Conservation (phyloP, 2,797 vertebrate species). For the Adelosebastes latens region DNA sequence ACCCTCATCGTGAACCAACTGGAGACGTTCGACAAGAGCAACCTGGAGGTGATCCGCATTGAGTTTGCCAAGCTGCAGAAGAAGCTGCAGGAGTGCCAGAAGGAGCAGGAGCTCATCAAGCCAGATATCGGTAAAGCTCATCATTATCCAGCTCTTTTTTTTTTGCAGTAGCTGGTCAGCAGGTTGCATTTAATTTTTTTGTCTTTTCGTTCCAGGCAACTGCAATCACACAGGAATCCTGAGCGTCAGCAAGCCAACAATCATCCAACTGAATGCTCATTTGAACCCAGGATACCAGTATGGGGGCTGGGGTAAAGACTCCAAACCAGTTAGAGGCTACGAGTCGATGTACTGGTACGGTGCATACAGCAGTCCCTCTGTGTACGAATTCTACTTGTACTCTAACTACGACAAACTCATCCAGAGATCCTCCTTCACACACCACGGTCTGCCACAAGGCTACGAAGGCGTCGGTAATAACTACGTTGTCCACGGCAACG, state of each 20-base stretch:
- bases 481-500: conserved; percentile 70
- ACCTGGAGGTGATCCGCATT: conserved; percentile 75
- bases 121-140: conserved; percentile 68
- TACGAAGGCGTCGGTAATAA: conserved; percentile 59
- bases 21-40: conserved; percentile 78
- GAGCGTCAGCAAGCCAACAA: conserved; percentile 64
- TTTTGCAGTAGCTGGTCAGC: neutral
- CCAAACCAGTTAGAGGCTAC: conserved; percentile 63
- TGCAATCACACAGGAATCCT: conserved; percentile 78
- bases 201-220: conserved; percentile 64
- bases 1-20: conserved; percentile 75
- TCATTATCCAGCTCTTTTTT: rapidly evolving
- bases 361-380: neutral
- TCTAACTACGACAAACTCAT: conserved; percentile 65
- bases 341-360: conserved; percentile 73
- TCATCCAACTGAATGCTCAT: conserved; percentile 68
- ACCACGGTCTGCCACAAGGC: rapidly evolving
- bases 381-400: conserved; percentile 61
- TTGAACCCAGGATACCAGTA: conserved; percentile 29
- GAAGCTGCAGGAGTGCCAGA: conserved; percentile 80
- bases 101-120: conserved; percentile 60
- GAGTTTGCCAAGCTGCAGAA: conserved; percentile 80
- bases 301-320: conserved; percentile 77
- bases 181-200: rapidly evolving
- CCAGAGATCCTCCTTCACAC: conserved; percentile 48